Conservation (phyloP, 2,797 vertebrate species). For the Sorex maritimensis region DNA sequence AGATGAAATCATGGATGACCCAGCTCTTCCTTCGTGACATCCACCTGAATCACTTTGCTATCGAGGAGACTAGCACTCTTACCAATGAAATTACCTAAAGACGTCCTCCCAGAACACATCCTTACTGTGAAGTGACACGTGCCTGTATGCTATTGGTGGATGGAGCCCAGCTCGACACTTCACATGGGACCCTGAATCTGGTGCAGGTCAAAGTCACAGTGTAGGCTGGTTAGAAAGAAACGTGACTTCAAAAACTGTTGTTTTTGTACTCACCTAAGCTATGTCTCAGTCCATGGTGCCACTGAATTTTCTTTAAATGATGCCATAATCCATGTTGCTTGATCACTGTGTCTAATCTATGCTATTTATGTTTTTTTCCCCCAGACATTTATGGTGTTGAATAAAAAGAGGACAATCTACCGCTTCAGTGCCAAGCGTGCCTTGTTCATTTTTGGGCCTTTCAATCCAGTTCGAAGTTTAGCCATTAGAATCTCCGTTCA, state of each 20-base stretch:
- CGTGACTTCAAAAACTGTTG: not conserved
- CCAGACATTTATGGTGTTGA: constrained; percentile 98
- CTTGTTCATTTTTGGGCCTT: constrained; percentile 95
- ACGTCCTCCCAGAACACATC: not conserved
- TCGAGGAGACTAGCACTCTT: not conserved
- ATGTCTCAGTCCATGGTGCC: not conserved
- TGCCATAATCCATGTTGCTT: not conserved
- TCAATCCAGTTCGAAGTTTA: constrained; percentile 94
- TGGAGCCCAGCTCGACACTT: not conserved
- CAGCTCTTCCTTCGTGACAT: not conserved
- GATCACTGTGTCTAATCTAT: constrained; percentile 7
- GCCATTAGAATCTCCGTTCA: constrained; percentile 94
- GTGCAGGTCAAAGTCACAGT: not conserved
- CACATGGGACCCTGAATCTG: not conserved
- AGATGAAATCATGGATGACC: not conserved
- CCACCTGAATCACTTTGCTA: not conserved
- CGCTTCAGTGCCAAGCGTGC: constrained; percentile 95
- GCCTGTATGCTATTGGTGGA: not conserved
- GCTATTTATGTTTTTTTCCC: constrained; percentile 74
- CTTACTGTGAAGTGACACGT: not conserved
- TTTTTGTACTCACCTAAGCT: not conserved
- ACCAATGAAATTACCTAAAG: not conserved
- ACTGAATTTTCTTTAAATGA: constrained; percentile 34
- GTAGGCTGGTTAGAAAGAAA: not conserved
- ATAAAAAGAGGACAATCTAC: constrained; percentile 96